These are phyloP conservation scores for Aporophyla lueneburgensis DNA, from an alignment of 2,888 invertebrate genomes.

Conservation along the genomic window DNA sequence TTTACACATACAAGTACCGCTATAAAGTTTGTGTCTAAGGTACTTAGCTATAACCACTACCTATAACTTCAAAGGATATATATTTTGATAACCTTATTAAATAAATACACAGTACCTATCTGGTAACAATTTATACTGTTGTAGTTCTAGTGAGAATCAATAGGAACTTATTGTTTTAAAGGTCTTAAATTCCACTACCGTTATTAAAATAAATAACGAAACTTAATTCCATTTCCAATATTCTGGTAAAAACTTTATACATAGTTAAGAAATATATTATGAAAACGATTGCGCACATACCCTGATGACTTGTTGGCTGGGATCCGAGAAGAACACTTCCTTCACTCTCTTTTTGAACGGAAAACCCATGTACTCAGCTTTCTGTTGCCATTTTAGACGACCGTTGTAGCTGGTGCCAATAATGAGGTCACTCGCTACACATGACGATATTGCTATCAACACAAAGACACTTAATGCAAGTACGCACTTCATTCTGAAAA, in stretches of 20 bases:
- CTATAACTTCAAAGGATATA: not conserved
- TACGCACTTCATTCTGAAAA: constrained; percentile 74
- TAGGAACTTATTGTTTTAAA: not conserved
- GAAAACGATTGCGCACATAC: constrained; percentile 35
- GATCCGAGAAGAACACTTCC: constrained; percentile 80
- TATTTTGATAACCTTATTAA: not conserved
- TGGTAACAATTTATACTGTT: not conserved
- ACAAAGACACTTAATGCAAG: constrained; percentile 70
- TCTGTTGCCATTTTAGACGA: constrained; percentile 78
- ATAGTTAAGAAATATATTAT: not conserved
- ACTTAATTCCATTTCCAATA: not conserved
- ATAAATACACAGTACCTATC: not conserved
- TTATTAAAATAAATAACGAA: constrained; percentile 6
- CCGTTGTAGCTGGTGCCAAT: constrained; percentile 79
- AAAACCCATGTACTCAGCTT: constrained; percentile 77
- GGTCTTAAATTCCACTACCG: not conserved
- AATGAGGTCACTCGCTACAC: constrained; percentile 76
- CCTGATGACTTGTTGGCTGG: constrained; percentile 73
- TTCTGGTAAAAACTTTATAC: too few relatives aligned
- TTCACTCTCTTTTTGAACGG: constrained; percentile 84
- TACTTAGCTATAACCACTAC: not conserved
- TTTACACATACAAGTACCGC: too few relatives aligned
- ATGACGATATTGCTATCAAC: constrained; percentile 71
- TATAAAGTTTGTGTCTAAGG: not conserved
- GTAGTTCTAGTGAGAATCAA: not conserved